Evolutionary conservation across 2,113 vertebrate species (phyloP), one percentile per base, ranked within the genome.

Genomic region (Clarias magur): DNA sequence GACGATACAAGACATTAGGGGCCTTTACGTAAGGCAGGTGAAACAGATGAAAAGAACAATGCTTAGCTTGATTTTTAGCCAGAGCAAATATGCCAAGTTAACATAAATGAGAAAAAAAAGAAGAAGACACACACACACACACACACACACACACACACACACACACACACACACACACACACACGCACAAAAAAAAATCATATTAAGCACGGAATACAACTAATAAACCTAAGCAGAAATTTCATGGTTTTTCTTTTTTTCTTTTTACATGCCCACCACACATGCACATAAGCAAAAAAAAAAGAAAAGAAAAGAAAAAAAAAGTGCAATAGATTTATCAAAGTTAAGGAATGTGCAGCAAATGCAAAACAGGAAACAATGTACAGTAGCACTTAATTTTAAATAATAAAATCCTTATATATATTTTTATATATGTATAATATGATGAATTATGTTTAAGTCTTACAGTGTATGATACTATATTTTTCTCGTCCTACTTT

Each of bases 1-100:
- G 67, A 3, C 68, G 57, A 56, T 85, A 48, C 7, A 57, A 19
- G 2, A 80, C 54, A 59, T 59, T 19, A 62, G 21, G 16, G 90
- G 88, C 87, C 87, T 89, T 91, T 90, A 90, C 85, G 80, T 87
- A 53, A 80, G 53, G 25, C 42, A 2, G 10, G 84, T 78, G 80
- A 87, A 82, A 80, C 30, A 70, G 38, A 54, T 42, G 57, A 48
- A 48, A 48, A 7, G 42, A 48, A 48, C 42, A 80, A 13, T 17
- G 4, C 12, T 78, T 25, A 30, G 6, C 4, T 11, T 68, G 34
- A 80, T 15, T 57, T 34, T 12, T 68, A 16, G 34, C 54, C 56
- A 73, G 19, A 53, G 7, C 56, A 87, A 73, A 23, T 15, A 68
- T 34, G 48, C 21, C 30, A 53, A 78, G 23, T 5, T 21, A 34